These are phyloP conservation scores for Darevskia mixta DNA, from an alignment of 2,797 vertebrate genomes.

Conservation along the genomic window DNA sequence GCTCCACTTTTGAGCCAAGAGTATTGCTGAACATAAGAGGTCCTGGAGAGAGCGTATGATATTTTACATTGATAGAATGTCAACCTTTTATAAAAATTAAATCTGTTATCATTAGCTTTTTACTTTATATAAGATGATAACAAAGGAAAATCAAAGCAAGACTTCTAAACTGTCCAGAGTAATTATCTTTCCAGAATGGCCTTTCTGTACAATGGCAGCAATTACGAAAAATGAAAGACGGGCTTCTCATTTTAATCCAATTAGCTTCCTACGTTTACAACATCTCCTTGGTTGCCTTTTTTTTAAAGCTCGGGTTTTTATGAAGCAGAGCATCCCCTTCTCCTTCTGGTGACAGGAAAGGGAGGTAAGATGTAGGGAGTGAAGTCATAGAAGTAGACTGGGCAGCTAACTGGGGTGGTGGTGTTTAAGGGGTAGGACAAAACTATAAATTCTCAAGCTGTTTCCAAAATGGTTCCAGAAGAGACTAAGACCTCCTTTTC, in stretches of 20 bases:
- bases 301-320: conserved; percentile 51
- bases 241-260: conserved; percentile 61
- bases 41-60: conserved; percentile 11
- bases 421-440: not conserved
- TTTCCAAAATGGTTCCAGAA: not conserved
- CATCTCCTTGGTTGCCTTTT: conserved; percentile 41
- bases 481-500: not conserved
- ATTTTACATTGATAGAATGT: conserved; percentile 35
- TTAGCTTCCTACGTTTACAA: conserved; percentile 57
- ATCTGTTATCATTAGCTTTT: conserved; percentile 33
- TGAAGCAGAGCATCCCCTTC: not conserved
- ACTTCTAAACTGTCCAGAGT: conserved; percentile 50
- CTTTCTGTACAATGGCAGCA: conserved; percentile 58
- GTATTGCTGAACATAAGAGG: not conserved
- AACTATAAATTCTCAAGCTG: not conserved
- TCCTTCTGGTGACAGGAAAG: not conserved
- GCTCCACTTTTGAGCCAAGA: not conserved
- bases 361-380: not conserved
- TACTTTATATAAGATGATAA: conserved; percentile 40
- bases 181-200: conserved; percentile 49
- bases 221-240: conserved; percentile 60
- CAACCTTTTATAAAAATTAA: conserved; percentile 50
- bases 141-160: conserved; percentile 55
- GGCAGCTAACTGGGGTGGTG: too few species aligned
- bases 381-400: too few species aligned